A percentile compares a stretch with the other conserved stretches of the same genome.
phyloP scores from a whole-genome alignment of 2,888 invertebrate genomes.

The Sminthurinus aureus region DNA sequence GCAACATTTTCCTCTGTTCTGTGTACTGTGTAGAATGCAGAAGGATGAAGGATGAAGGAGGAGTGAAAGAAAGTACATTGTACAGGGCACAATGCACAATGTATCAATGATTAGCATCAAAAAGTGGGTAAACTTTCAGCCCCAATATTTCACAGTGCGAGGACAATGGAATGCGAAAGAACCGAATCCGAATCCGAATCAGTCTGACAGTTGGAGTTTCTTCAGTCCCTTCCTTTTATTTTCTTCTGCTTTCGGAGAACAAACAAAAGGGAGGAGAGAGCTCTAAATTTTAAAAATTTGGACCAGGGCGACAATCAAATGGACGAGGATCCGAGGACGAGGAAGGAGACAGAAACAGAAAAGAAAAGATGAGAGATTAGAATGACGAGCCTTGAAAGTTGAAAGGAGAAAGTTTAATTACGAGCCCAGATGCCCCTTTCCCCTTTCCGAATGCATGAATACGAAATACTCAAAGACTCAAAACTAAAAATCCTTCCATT shows the following conservation, averaged over 20 bases:
- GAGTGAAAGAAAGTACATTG: constrained; percentile 20
- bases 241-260: too few species aligned
- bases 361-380: constrained; percentile 8
- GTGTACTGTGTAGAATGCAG: too few species aligned
- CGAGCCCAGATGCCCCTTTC: constrained; percentile 56
- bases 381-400: background rate
- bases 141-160: constrained; percentile 1
- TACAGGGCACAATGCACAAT: background rate
- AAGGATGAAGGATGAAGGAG: background rate
- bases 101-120: constrained; percentile 14
- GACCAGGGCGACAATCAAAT: background rate
- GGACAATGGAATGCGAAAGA: background rate
- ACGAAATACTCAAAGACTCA: constrained; percentile 56
- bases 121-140: constrained; percentile 7
- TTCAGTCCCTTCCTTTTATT: background rate
- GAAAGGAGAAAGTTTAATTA: constrained; percentile 53
- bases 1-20: background rate
- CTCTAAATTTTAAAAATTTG: too few species aligned
- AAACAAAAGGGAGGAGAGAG: too few species aligned
- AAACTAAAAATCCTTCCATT: constrained; percentile 55
- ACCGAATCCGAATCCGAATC: too few species aligned
- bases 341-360: background rate
- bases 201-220: too few species aligned
- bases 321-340: background rate
- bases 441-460: constrained; percentile 54